Evolutionary conservation across 1,140 invertebrate genomes (phyloP).

Genomic region (Lordiphosa stackelbergi): DNA sequence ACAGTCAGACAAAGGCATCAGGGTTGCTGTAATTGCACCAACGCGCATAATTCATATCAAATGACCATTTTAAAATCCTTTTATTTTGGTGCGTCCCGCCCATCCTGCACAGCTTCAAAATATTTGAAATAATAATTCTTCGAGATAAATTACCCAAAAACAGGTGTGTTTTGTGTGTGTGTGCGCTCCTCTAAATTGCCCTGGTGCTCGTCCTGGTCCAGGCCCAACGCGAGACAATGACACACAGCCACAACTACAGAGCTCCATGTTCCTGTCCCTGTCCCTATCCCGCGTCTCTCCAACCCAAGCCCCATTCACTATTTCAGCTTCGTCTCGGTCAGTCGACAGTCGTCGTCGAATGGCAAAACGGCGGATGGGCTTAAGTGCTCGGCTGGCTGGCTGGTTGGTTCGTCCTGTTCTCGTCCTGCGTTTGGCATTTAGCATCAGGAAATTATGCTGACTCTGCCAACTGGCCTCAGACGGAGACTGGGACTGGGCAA

Average conservation of each 20-base stretch:
- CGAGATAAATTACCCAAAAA: constrained; percentile 77
- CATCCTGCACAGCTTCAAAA: constrained; percentile 41
- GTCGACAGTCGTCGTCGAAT: constrained; percentile 37
- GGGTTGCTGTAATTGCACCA: constrained; percentile 72
- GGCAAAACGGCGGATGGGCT: constrained; percentile 55
- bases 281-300: constrained; percentile 8
- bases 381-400: constrained; percentile 59
- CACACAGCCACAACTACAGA: constrained; percentile 58
- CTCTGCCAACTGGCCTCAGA: constrained; percentile 63
- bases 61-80: constrained; percentile 77
- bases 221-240: constrained; percentile 63
- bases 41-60: constrained; percentile 77
- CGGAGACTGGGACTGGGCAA: constrained; percentile 44
- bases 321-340: constrained; percentile 55
- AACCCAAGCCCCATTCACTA: constrained; percentile 10
- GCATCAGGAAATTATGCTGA: constrained; percentile 77
- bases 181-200: constrained; percentile 64
- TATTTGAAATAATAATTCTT: constrained; percentile 78
- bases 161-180: constrained; percentile 61
- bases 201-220: constrained; percentile 36
- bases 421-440: constrained; percentile 73
- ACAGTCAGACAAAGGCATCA: constrained; percentile 69
- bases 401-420: constrained; percentile 26
- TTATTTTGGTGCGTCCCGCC: constrained; percentile 68
- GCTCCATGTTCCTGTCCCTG: constrained; percentile 14